Evolutionary conservation across 1,140 invertebrate genomes (phyloP).

Genomic region (Aphaenogaster ashmeadi): DNA sequence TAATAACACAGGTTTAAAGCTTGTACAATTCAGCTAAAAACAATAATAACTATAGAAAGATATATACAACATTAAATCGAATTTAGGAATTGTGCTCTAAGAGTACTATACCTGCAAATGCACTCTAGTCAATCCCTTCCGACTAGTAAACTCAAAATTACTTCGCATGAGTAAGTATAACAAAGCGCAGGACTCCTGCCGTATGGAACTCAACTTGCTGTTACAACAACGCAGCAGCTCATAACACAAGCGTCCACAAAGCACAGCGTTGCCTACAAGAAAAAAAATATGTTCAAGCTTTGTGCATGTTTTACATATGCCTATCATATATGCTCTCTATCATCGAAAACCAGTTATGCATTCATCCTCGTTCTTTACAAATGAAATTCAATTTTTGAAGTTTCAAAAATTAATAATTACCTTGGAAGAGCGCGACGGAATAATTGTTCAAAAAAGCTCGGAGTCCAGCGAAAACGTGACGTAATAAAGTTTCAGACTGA

Average conservation of each 20-base stretch:
- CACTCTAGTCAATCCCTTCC: conserved; percentile 94
- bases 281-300: conserved; percentile 43
- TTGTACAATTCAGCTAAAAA: not conserved
- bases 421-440: conserved; percentile 93
- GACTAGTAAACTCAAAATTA: conserved; percentile 96
- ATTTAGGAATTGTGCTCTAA: not conserved
- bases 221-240: conserved; percentile 94
- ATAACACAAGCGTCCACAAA: conserved; percentile 95
- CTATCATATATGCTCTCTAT: not conserved
- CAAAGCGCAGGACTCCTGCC: conserved; percentile 96
- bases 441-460: conserved; percentile 97
- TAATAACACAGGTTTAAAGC: conserved; percentile 32
- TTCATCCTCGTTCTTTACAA: not conserved
- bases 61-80: not conserved
- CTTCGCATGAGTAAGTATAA: conserved; percentile 97
- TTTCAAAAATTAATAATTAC: conserved; percentile 82
- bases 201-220: conserved; percentile 92
- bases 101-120: conserved; percentile 90
- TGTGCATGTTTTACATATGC: not conserved
- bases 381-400: not conserved
- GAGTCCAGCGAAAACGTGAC: conserved; percentile 96
- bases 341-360: not conserved
- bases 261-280: conserved; percentile 91
- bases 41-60: not conserved
- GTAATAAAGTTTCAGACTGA: conserved; percentile 96